phyloP scores from a whole-genome alignment of 2,113 vertebrate genomes.

The Phycodurus eques region DNA sequence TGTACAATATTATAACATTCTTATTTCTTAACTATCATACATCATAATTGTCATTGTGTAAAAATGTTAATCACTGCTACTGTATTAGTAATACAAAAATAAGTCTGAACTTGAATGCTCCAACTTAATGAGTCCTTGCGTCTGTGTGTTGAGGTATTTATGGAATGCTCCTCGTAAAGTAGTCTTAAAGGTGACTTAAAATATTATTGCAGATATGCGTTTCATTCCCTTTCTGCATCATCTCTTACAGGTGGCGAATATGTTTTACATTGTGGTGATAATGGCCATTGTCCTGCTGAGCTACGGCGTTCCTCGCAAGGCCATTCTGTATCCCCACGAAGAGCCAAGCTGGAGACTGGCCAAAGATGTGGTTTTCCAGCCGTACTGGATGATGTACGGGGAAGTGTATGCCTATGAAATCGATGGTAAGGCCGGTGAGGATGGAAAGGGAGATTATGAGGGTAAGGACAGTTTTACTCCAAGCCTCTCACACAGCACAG shows the following conservation, averaged over 20 bases:
- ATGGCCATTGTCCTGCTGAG: slow-evolving; percentile 95
- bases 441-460: slow-evolving; percentile 44
- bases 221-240: neutral
- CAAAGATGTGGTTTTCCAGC: slow-evolving; percentile 95
- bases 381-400: slow-evolving; percentile 99
- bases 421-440: slow-evolving; percentile 83
- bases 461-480: slow-evolving; percentile 39
- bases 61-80: too few species aligned
- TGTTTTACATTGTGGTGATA: slow-evolving; percentile 99
- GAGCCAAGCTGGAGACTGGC: slow-evolving; percentile 89
- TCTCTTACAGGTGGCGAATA: slow-evolving; percentile 92
- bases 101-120: too few species aligned
- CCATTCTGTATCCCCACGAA: slow-evolving; percentile 90
- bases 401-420: slow-evolving; percentile 99
- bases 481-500: slow-evolving; percentile 24
- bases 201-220: neutral
- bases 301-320: slow-evolving; percentile 95
- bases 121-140: too few species aligned
- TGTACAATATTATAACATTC: too few species aligned
- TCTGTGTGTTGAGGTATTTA: neutral
- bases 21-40: too few species aligned
- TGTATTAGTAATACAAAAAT: too few species aligned
- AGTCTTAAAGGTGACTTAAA: neutral
- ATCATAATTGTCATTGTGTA: too few species aligned
- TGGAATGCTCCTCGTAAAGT: neutral